Evolutionary conservation across 2,888 invertebrate genomes (phyloP).

Genomic region (Limenitis camilla): DNA sequence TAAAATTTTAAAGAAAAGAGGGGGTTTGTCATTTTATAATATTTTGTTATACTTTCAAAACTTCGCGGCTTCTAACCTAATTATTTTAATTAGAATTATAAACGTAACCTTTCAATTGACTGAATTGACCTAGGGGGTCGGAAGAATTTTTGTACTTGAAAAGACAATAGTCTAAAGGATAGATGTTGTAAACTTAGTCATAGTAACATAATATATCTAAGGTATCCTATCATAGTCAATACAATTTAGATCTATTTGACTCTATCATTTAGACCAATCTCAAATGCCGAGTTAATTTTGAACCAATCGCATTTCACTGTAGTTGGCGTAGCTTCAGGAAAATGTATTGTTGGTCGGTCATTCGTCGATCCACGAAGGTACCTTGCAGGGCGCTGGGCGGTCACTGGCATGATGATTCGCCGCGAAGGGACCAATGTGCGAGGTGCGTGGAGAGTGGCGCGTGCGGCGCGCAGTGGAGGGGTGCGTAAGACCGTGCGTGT

Average conservation of each 20-base stretch:
- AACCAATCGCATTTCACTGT: conserved; percentile 42
- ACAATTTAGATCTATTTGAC: not conserved
- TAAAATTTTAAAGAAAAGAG: too few relatives aligned
- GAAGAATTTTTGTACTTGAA: too few relatives aligned
- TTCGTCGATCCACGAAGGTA: conserved; percentile 37
- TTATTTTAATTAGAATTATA: too few relatives aligned
- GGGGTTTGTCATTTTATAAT: too few relatives aligned
- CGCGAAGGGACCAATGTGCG: conserved; percentile 64
- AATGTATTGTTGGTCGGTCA: conserved; percentile 40
- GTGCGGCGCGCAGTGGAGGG: conserved; percentile 44
- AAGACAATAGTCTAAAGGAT: too few relatives aligned
- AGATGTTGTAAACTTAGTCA: too few relatives aligned
- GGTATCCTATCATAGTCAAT: too few relatives aligned
- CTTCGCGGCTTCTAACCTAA: too few relatives aligned
- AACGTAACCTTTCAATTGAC: too few relatives aligned
- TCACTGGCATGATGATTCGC: conserved; percentile 36
- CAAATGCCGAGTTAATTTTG: conserved; percentile 6
- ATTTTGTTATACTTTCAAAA: too few relatives aligned
- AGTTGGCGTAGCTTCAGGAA: conserved; percentile 48
- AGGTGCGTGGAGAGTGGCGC: conserved; percentile 44
- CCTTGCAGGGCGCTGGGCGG: conserved; percentile 41
- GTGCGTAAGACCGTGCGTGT: conserved; percentile 32
- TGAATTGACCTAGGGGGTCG: too few relatives aligned
- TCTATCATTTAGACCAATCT: not conserved
- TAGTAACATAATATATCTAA: too few relatives aligned